Conservation (phyloP, 2,888 invertebrate genomes). For the Leuctra nigra region DNA sequence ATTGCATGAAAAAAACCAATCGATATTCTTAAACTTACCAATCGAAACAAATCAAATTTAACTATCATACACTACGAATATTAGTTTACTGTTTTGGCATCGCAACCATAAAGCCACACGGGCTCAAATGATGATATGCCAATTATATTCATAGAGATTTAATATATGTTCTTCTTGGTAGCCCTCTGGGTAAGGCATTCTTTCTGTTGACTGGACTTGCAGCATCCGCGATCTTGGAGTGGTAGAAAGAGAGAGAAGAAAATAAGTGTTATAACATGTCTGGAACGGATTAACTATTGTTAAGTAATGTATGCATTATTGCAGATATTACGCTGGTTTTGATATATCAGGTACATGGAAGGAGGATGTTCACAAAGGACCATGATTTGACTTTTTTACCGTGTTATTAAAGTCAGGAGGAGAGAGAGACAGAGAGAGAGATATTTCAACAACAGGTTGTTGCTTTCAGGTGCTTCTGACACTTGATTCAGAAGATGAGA, state of each 20-base stretch:
- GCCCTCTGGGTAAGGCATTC: not conserved
- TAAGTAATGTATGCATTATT: constrained; percentile 1
- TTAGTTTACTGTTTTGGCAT: too few relatives aligned
- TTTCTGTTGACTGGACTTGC: not conserved
- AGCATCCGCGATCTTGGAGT: not conserved
- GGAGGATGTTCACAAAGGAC: constrained; percentile 1
- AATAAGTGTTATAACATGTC: not conserved
- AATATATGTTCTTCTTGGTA: not conserved
- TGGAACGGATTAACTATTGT: not conserved
- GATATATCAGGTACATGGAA: not conserved
- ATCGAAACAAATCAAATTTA: too few relatives aligned
- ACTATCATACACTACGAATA: too few relatives aligned
- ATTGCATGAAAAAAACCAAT: too few relatives aligned
- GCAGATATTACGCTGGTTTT: not conserved
- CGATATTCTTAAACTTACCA: too few relatives aligned
- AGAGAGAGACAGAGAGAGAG: not conserved
- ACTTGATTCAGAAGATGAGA: too few relatives aligned
- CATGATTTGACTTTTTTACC: constrained; percentile 19
- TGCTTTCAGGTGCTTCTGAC: not conserved
- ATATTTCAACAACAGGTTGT: constrained; percentile 14
- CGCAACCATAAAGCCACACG: too few relatives aligned
- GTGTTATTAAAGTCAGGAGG: constrained; percentile 8
- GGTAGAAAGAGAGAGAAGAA: too few relatives aligned
- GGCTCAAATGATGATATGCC: not conserved
- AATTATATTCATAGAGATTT: not conserved